A percentile compares a stretch with the other conserved stretches of the same genome.
Conservation (phyloP, 2,797 vertebrate genomes). For the Acanthurus tractus region DNA sequence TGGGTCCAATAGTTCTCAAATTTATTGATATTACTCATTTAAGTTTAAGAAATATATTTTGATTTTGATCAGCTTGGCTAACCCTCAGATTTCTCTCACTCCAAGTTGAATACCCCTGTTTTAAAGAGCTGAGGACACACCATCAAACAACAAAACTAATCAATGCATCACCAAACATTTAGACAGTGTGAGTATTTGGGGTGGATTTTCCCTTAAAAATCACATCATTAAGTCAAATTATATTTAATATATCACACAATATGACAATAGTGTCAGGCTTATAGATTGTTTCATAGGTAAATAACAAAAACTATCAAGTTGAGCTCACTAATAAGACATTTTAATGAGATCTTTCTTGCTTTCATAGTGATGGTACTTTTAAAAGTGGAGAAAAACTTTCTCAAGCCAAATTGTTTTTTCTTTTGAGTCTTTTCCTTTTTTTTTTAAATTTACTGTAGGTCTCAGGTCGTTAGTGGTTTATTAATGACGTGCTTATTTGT, state of each 20-base stretch:
- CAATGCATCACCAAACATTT: background rate
- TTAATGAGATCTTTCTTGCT: constrained; percentile 59
- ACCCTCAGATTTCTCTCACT: too few relatives aligned
- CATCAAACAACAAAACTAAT: background rate
- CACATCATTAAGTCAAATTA: constrained; percentile 10
- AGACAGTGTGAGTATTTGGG: constrained; percentile 25
- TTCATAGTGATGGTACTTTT: constrained; percentile 57
- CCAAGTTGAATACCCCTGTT: too few relatives aligned
- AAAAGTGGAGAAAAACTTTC: constrained; percentile 69
- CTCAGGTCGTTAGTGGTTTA: constrained; percentile 75
- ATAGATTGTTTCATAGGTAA: constrained; percentile 49
- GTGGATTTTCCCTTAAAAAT: constrained; percentile 57
- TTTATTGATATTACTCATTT: background rate
- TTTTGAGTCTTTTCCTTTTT: constrained; percentile 19
- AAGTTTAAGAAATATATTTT: background rate
- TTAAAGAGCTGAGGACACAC: background rate
- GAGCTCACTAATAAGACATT: constrained; percentile 62
- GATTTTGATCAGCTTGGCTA: too few relatives aligned
- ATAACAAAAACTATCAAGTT: constrained; percentile 41
- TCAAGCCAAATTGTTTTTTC: constrained; percentile 77
- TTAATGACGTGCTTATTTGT: constrained; percentile 42
- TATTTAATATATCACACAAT: constrained; percentile 18
- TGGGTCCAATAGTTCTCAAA: background rate
- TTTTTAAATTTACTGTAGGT: constrained; percentile 63
- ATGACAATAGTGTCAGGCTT: constrained; percentile 21